Percentiles rank a stretch among this genome's conserved stretches.
Evolutionary conservation across 35 echinoderm and acorn worm species (phyloP).

Genomic region (Patiria miniata): DNA sequence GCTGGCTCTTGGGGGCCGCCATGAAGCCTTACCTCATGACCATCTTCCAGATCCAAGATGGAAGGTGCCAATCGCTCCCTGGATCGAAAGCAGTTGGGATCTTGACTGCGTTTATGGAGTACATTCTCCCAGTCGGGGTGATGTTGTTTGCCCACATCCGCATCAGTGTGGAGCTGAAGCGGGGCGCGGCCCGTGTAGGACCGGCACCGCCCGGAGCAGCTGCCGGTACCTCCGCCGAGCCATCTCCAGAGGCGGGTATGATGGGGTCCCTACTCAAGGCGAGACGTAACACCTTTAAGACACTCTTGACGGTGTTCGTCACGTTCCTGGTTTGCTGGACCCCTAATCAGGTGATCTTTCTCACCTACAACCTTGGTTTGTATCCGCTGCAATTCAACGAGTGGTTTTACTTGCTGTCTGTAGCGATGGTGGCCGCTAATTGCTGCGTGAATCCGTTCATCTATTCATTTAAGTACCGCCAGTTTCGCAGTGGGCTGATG

Average conservation of each 20-base stretch:
- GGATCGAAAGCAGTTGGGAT: not conserved
- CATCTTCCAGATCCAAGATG: not conserved
- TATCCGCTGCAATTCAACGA: slow-evolving; percentile 18
- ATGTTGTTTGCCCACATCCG: slow-evolving; percentile 12
- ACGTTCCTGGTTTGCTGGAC: slow-evolving; percentile 81
- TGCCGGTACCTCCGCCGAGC: no score
- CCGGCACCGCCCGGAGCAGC: not conserved
- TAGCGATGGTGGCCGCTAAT: slow-evolving; percentile 58
- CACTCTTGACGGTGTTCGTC: slow-evolving; percentile 54
- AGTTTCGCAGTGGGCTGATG: slow-evolving; percentile 55
- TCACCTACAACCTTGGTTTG: slow-evolving; percentile 51
- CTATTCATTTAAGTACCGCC: slow-evolving; percentile 68
- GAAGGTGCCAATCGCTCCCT: not conserved
- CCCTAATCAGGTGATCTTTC: slow-evolving; percentile 69
- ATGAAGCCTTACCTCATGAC: not conserved
- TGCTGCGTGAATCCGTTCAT: slow-evolving; percentile 81
- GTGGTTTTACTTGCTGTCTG: slow-evolving; percentile 56
- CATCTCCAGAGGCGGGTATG: not conserved
- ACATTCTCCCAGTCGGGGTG: slow-evolving; percentile 13
- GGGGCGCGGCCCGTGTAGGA: not conserved
- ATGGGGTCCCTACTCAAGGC: not conserved
- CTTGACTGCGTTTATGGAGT: slow-evolving; percentile 29
- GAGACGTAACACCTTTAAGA: slow-evolving; percentile 50
- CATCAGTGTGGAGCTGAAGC: slow-evolving; percentile 15
- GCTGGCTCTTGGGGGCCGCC: slow-evolving; percentile 20